Base-by-base conservation (phyloP, 92 coral and sea anemone species). In the Phenganax stokvisi region DNA sequence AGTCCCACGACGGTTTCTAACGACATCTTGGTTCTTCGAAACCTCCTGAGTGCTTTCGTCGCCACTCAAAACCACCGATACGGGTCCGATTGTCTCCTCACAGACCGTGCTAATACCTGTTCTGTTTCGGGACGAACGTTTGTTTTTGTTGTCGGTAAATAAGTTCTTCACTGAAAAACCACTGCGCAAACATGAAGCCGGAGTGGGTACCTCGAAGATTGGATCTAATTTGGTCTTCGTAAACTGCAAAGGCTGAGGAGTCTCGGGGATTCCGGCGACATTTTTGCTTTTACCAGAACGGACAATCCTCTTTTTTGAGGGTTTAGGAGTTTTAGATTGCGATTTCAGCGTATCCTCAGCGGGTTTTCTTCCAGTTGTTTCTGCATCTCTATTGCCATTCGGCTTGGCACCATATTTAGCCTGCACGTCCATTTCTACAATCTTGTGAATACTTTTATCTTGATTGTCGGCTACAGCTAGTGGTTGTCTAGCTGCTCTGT, bases 201-300 rank as follows among this genome's bases (percentile, higher is more conserved):
- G 98, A 12, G 98, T 89, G 9, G 85, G 87, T 12, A 92, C 74
- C 77, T 93, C 98, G 51, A 80, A 79, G 77, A 93, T 93, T 2
- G 98, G 83, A 17, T 93, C 98, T 44, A 93, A 89, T 27, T 76
- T 86, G 17, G 97, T 91, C 73, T 89, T 89, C 70, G 86, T 82
- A 83, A 89, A 92, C 16, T 64, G 75, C 54, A 89, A 11, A 66
- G 94, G 92, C 75, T 91, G 89, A 8, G 98, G 98, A 9, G 97
- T 93, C 65, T 85, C 91, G 16, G 80, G 87, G 13, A 85, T 77
- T 63, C 85, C 89, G 51, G 90, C 55, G 57, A 83, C 85, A n/a
- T 69, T 72, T 76, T 86, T 73, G 66, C 82, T 85, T 87, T 85
- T 75, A 54, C 86, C 84, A 13, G 75, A 63, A 55, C 81, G 71